Evolutionary conservation across 2,113 vertebrate genomes (phyloP), one percentile per base, ranked within the genome.

Genomic region (Leiothrix lutea): DNA sequence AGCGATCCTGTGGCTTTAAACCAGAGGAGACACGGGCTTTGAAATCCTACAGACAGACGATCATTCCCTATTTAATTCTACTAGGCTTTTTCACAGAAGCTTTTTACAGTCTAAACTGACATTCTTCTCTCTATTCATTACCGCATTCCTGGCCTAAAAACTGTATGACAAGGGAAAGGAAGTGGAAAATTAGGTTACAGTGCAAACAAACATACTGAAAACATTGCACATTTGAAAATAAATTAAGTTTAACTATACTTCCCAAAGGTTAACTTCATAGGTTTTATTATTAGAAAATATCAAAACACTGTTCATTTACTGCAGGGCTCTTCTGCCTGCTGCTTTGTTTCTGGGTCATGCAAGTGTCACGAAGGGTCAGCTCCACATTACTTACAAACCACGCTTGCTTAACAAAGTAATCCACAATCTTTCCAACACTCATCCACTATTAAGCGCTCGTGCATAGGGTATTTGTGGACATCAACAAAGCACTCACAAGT

Each of bases 91-190:
- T 86, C 91, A 95, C 83, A 75, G 92, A 88, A 80, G 81, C 80
- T 93, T 92, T 97, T 90, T 93, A 80, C 45, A 29, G 78, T 95
- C 90, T 94, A 94, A 96, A 95, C 94, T 97, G 96, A 95, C 93
- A 96, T 90, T 96, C 95, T 94, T 96, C 92, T 96, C 92, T 91
- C 95, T 92, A 92, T 84, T 97, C 95, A 96, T 96, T 97, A 96
- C 78, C 0, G 0, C 94, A 94, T 88, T 95, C 90, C 88, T 97
- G 93, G 90, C 61, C 83, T 96, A 95, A 96, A 92, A 95, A 94
- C 82, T 90, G 92, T 93, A 94, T 93, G 91, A 96, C 92, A 97
- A 95, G 96, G 95, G 91, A 95, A 96, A 92, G 92, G 95, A 95
- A 94, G 92, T 96, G 92, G 95, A 96, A 94, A 97, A 94, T 96